Evolutionary conservation across 1,140 invertebrate species (phyloP).

Genomic region (Macrocentrus cingulum): DNA sequence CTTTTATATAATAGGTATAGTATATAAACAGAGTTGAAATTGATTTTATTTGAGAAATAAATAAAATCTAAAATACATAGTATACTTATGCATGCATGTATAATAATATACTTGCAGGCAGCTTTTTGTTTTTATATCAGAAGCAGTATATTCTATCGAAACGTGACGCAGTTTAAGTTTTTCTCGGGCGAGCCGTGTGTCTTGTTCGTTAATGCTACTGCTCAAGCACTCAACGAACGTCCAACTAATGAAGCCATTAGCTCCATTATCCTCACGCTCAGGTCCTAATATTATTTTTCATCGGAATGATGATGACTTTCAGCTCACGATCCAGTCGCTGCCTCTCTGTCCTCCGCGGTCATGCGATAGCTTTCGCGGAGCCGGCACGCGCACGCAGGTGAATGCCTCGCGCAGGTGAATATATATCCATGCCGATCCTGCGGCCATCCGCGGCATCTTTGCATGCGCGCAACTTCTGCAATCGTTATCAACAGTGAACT

Average conservation of each 20-base stretch:
- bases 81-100: too few species aligned
- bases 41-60: too few species aligned
- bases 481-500: not conserved
- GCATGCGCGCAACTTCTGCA: not conserved
- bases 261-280: conserved; percentile 19
- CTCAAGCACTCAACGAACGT: conserved; percentile 7
- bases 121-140: not conserved
- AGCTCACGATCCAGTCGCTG: not conserved
- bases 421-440: conserved; percentile 32
- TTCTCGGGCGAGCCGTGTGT: not conserved
- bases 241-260: conserved; percentile 23
- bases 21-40: too few species aligned
- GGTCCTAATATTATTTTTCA: conserved; percentile 20
- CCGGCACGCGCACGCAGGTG: conserved; percentile 47
- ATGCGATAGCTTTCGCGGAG: conserved; percentile 12
- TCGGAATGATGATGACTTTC: conserved; percentile 10
- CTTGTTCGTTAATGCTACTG: not conserved
- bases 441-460: conserved; percentile 11
- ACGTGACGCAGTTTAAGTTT: conserved; percentile 8
- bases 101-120: too few species aligned
- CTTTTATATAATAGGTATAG: too few species aligned
- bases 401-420: conserved; percentile 49
- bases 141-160: not conserved
- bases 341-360: not conserved
- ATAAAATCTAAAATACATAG: too few species aligned